A percentile compares a stretch with the other conserved stretches of the same genome.
Evolutionary conservation across 2,888 invertebrate species (phyloP).

Genomic region (Nephrotoma appendiculata): DNA sequence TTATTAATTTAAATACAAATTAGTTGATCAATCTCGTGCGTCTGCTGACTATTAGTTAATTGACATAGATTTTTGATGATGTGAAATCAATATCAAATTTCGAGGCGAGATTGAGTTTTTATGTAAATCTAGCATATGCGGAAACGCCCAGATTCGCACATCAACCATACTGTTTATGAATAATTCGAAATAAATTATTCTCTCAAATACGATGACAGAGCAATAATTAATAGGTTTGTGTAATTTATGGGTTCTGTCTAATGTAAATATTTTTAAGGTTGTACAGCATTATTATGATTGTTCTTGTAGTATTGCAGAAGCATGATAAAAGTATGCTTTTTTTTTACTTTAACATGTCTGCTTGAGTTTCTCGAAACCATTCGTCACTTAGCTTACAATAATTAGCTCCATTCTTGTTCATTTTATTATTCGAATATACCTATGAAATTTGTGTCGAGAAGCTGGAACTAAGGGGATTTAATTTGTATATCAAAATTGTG

Average conservation of each 20-base stretch:
- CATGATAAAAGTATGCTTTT: too few species aligned
- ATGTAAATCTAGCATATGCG: neutral
- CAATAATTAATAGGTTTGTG: neutral
- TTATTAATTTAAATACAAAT: neutral
- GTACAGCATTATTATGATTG: neutral
- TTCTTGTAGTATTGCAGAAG: too few species aligned
- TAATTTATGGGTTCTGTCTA: neutral
- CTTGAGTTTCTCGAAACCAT: too few species aligned
- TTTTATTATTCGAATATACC: too few species aligned
- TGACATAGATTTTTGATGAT: neutral
- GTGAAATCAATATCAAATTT: neutral
- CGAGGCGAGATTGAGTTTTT: neutral
- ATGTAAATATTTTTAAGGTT: neutral
- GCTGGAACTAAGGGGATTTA: too few species aligned
- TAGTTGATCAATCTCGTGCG: neutral
- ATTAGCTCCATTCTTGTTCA: too few species aligned
- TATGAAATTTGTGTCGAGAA: too few species aligned
- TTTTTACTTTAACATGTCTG: too few species aligned
- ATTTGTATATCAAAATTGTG: too few species aligned
- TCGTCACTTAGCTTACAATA: too few species aligned
- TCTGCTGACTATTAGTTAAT: neutral
- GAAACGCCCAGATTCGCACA: neutral
- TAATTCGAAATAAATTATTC: neutral
- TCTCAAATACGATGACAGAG: neutral
- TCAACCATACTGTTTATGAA: neutral